These are phyloP conservation scores for Danaus plexippus DNA, from an alignment of 1,140 invertebrate genomes.

Conservation along the genomic window DNA sequence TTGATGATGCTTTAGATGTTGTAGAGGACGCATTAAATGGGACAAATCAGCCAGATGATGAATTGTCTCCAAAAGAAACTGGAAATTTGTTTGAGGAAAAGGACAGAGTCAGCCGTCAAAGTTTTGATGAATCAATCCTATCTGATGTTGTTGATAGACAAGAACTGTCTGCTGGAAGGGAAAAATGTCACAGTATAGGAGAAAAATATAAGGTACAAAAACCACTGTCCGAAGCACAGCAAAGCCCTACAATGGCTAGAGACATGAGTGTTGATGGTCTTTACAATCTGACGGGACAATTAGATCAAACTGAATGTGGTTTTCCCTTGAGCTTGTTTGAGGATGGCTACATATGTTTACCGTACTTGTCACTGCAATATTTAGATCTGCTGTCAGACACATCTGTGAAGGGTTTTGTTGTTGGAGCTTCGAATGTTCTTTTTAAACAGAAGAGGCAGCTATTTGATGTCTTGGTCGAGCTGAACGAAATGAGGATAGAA, in stretches of 20 bases:
- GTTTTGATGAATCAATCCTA: conserved; percentile 58
- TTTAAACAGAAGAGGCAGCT: conserved; percentile 96
- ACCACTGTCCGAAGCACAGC: conserved; percentile 53
- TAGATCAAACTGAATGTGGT: conserved; percentile 84
- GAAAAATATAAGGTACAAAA: conserved; percentile 66
- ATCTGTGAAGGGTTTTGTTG: conserved; percentile 91
- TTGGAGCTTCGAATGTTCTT: conserved; percentile 97
- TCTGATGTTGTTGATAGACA: conserved; percentile 48
- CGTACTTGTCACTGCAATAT: conserved; percentile 96
- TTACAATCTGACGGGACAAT: conserved; percentile 70
- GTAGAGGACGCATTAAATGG: conserved; percentile 54
- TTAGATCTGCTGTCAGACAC: conserved; percentile 92
- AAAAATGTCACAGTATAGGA: conserved; percentile 68
- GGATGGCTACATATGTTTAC: conserved; percentile 95
- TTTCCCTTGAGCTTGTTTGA: conserved; percentile 91
- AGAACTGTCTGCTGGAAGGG: conserved; percentile 48
- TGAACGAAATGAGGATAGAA: conserved; percentile 91
- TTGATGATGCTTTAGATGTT: conserved; percentile 39
- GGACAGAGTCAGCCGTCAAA: conserved; percentile 59
- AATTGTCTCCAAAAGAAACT: conserved; percentile 55
- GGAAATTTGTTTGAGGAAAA: conserved; percentile 63
- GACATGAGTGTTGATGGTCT: conserved; percentile 71
- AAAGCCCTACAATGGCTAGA: conserved; percentile 66
- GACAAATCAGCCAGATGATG: conserved; percentile 42
- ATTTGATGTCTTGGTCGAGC: conserved; percentile 93